Evolutionary conservation across 2,797 vertebrate species (phyloP).

Genomic region (Girardinus metallicus): DNA sequence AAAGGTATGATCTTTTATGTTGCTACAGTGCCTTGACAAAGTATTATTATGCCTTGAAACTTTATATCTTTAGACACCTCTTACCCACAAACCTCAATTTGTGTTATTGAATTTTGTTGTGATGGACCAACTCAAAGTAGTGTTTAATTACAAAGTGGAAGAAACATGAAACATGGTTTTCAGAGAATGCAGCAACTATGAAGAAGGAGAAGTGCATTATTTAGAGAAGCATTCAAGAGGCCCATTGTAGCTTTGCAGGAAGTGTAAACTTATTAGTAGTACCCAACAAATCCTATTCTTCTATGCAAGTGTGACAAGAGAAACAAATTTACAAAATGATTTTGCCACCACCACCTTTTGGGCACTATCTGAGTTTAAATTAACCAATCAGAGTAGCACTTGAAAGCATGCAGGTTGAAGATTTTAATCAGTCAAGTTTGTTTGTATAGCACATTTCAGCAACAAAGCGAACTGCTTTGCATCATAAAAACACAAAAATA

Average conservation of each 20-base stretch:
- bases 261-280: background rate
- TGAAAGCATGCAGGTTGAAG: background rate
- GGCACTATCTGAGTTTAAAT: background rate
- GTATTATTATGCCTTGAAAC: background rate
- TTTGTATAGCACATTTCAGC: too few relatives aligned
- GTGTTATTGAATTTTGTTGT: background rate
- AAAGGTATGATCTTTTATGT: conserved; percentile 56
- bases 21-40: conserved; percentile 2
- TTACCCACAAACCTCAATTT: background rate
- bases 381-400: background rate
- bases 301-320: background rate
- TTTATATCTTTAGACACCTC: background rate
- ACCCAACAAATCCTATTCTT: background rate
- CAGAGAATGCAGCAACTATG: background rate
- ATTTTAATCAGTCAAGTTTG: background rate
- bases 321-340: background rate
- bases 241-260: background rate
- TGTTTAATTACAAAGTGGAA: background rate
- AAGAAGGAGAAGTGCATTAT: background rate
- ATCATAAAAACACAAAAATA: too few relatives aligned
- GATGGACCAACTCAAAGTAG: background rate
- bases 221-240: background rate
- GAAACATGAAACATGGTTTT: background rate
- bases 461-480: too few relatives aligned
- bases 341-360: background rate